Conservation (phyloP, 2,888 invertebrate species). For the Heliconius sara region DNA sequence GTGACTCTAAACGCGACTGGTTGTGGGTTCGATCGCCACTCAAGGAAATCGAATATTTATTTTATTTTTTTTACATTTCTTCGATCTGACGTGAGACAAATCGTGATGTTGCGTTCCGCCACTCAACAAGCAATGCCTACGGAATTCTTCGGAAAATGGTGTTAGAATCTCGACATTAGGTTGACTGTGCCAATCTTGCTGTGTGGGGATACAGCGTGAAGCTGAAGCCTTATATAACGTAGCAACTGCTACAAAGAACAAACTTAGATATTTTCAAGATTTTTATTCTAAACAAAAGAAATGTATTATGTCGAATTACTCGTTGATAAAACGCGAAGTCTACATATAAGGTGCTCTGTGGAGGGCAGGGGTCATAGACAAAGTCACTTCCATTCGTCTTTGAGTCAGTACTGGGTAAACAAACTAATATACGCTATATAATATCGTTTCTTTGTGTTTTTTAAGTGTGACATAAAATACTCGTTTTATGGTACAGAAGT, state of each 20-base stretch:
- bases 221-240: too few species aligned
- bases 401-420: slow-evolving; percentile 65
- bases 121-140: too few species aligned
- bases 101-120: too few species aligned
- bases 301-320: slow-evolving; percentile 10
- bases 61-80: too few species aligned
- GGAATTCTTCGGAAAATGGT: too few species aligned
- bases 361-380: slow-evolving; percentile 70
- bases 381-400: slow-evolving; percentile 79
- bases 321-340: slow-evolving; percentile 14
- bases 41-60: too few species aligned
- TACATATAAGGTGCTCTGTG: slow-evolving; percentile 28
- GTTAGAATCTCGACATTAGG: too few species aligned
- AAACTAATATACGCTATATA: slow-evolving; percentile 54
- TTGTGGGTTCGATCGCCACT: too few species aligned
- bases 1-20: too few species aligned
- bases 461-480: slow-evolving; percentile 46
- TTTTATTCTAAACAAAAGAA: slow-evolving; percentile 14
- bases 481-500: slow-evolving; percentile 35
- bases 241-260: background rate
- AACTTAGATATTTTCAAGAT: background rate
- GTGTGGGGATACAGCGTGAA: too few species aligned
- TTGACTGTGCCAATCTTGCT: too few species aligned
- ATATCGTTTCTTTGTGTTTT: slow-evolving; percentile 48
- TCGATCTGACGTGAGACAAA: too few species aligned